phyloP scores from a whole-genome alignment of 2,113 vertebrate species.

The Corythornis vintsioides region DNA sequence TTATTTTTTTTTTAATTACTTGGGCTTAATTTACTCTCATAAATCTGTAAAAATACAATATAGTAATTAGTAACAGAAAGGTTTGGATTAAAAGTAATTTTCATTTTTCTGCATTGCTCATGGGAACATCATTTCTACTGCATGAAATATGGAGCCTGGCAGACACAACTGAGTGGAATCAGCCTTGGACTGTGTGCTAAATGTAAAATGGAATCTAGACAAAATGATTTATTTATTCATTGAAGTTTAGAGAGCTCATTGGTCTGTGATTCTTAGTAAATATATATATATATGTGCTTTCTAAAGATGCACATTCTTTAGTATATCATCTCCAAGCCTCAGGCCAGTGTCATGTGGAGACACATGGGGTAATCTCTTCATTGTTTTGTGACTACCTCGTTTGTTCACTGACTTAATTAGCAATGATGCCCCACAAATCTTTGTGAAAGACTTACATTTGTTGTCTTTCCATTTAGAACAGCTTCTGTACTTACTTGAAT shows the following conservation, averaged over 20 bases:
- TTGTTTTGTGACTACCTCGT: background rate
- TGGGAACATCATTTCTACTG: background rate
- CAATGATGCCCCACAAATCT: background rate
- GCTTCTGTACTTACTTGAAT: background rate
- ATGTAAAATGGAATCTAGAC: background rate
- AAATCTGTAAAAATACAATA: background rate
- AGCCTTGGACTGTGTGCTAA: background rate
- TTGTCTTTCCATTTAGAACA: background rate
- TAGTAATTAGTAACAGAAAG: background rate
- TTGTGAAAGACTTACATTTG: background rate
- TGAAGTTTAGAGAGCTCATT: background rate
- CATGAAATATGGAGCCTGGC: background rate
- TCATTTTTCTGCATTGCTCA: background rate
- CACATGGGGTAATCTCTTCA: background rate
- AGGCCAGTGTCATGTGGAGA: background rate
- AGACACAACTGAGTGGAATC: background rate
- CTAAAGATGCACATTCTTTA: background rate
- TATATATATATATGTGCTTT: background rate
- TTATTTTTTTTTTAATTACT: background rate
- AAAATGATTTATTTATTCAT: background rate
- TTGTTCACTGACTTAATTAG: background rate
- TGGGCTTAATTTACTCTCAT: background rate
- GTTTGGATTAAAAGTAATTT: background rate
- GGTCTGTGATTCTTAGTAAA: background rate
- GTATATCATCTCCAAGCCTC: background rate